These are phyloP conservation scores for Hydropotes inermis DNA, from an alignment of 2,113 vertebrate genomes.

Conservation along the genomic window DNA sequence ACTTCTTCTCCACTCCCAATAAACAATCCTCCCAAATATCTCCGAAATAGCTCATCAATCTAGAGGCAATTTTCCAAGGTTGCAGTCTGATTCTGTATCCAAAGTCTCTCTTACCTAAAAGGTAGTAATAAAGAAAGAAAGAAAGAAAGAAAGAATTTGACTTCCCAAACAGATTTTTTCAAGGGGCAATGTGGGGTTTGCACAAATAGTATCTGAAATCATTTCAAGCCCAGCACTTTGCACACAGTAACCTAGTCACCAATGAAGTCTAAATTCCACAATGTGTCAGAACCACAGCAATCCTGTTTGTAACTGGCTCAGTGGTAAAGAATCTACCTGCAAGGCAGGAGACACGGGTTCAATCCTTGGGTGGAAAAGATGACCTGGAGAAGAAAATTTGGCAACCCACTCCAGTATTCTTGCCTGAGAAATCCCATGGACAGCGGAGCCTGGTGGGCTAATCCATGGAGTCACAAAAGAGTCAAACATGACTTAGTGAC, in stretches of 20 bases:
- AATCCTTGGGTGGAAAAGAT: not conserved
- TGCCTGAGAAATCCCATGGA: not conserved
- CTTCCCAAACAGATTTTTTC: not conserved
- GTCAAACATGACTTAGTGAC: not conserved
- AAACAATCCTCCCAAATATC: not conserved
- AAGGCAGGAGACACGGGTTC: not conserved
- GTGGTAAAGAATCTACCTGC: not conserved
- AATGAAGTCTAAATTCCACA: not conserved
- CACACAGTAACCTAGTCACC: not conserved
- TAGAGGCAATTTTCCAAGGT: not conserved
- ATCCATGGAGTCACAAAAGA: not conserved
- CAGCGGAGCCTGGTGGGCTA: not conserved
- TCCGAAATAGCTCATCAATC: not conserved
- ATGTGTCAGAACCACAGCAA: not conserved
- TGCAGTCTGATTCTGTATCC: not conserved
- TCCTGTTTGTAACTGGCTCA: not conserved
- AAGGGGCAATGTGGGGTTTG: not conserved
- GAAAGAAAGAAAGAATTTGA: not conserved
- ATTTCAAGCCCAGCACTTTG: not conserved
- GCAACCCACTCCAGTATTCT: not conserved
- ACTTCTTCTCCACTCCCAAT: not conserved
- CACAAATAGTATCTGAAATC: not conserved
- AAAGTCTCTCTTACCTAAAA: not conserved
- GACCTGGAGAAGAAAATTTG: not conserved
- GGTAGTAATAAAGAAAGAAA: not conserved